Evolutionary conservation across 2,113 vertebrate species (phyloP), one percentile per base, ranked within the genome.

Genomic region (Naja naja): DNA sequence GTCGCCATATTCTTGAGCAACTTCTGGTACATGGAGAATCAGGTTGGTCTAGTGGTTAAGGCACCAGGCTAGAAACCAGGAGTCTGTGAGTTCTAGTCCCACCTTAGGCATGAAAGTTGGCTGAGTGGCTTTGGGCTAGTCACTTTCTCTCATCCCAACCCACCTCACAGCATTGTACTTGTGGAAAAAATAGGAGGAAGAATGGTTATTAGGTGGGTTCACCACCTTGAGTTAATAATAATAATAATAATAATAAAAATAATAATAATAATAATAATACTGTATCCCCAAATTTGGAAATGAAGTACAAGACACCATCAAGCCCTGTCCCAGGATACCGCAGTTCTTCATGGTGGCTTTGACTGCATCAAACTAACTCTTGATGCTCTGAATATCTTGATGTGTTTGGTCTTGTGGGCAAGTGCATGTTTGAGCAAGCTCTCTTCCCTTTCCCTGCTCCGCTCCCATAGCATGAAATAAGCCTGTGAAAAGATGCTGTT

Each of bases 391-490:
- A 60, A 85, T 89, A 45, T 45, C 6, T 39, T 27, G 56, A 92
- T 53, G n/a, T 88, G n/a, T 74, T 60, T 89, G 89, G 30, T 30
- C 64, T 60, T 69, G 22, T 54, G 56, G 49, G 69, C 58, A 69
- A 92, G 39, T 30, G 3, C 49, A 30, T 91, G 34, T 39, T 16
- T 85, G 60, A 16, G 22, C 88, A 54, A 43, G 54, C 54, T 89
- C 34, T 47, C 39, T 89, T 30, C 16, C 58, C 11, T 34, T 34
- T 58, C 69, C 3, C 49, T 64, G 12, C 5, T 39, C n/a, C 1
- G 3, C 18, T 90, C 39, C 55, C n/a, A 89, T 0, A 0, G 81
- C 10, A 10, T 55, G 0, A 0, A 53, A 60, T 47, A 85, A 43
- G 87, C 34, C 88, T 2, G 0, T 23, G 56, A 23, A 34, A 90